Conservation (phyloP, 2,113 vertebrate genomes). For the Colius striatus region DNA sequence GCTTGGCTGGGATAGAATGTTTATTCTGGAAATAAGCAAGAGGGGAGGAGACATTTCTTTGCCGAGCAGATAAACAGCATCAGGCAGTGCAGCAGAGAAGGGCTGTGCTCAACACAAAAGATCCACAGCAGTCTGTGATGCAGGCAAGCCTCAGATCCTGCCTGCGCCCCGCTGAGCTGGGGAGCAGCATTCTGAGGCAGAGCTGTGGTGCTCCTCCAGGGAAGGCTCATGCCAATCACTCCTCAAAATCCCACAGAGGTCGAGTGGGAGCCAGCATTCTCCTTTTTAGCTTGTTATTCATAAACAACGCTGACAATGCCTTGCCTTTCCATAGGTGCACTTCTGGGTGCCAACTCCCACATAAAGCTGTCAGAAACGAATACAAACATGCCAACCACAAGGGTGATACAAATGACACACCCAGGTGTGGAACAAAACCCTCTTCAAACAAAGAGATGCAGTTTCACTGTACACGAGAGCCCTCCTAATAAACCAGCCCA, state of each 20-base stretch:
- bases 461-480: fast-evolving
- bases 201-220: fast-evolving
- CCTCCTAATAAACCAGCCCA: background rate
- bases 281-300: background rate
- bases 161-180: background rate
- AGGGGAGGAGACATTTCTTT: background rate
- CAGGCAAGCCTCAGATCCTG: background rate
- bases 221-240: background rate
- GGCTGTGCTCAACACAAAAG: background rate
- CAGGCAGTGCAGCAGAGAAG: background rate
- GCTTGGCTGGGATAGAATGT: background rate
- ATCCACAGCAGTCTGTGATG: background rate
- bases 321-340: background rate
- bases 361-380: background rate
- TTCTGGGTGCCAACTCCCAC: background rate
- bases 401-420: background rate
- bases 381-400: fast-evolving
- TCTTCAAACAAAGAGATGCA: background rate
- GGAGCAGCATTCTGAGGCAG: background rate
- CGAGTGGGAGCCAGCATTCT: background rate
- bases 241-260: background rate
- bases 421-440: background rate
- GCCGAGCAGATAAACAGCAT: background rate
- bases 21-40: background rate
- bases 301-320: background rate